These are phyloP conservation scores for Encarsia formosa DNA, from an alignment of 2,888 invertebrate genomes.

Conservation along the genomic window DNA sequence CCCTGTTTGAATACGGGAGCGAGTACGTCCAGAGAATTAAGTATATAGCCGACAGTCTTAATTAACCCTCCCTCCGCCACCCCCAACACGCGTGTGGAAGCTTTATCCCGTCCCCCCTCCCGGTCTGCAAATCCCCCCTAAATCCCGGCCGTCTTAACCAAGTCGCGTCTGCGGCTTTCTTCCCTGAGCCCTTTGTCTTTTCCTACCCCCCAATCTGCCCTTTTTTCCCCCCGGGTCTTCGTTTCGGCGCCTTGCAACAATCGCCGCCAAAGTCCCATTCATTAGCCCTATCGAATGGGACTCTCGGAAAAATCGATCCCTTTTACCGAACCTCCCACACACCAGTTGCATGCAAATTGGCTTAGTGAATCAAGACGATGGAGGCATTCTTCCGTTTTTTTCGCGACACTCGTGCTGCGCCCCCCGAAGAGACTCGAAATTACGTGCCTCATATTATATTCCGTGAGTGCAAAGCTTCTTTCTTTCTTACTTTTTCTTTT, in stretches of 20 bases:
- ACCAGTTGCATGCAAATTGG: conserved; percentile 5
- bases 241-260: background rate
- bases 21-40: conserved; percentile 11
- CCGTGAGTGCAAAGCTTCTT: no score
- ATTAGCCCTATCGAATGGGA: no score
- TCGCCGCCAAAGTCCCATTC: no score
- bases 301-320: conserved; percentile 4
- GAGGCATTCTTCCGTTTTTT: background rate
- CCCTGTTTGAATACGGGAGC: no score
- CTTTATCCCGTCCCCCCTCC: conserved; percentile 9
- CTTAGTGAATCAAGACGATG: background rate
- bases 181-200: conserved; percentile 17
- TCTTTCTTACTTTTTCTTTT: no score
- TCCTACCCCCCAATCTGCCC: background rate
- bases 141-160: conserved; percentile 31
- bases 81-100: background rate
- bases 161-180: conserved; percentile 25
- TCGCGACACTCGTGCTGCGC: no score
- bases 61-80: conserved; percentile 37
- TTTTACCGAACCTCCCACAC: background rate
- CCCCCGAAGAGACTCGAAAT: no score
- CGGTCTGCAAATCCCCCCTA: conserved; percentile 36
- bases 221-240: background rate
- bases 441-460: background rate
- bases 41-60: conserved; percentile 32